A percentile compares a stretch with the other conserved stretches of the same genome.
These are phyloP conservation scores for Coluber constrictor DNA, from an alignment of 2,797 vertebrate species.

Conservation along the genomic window DNA sequence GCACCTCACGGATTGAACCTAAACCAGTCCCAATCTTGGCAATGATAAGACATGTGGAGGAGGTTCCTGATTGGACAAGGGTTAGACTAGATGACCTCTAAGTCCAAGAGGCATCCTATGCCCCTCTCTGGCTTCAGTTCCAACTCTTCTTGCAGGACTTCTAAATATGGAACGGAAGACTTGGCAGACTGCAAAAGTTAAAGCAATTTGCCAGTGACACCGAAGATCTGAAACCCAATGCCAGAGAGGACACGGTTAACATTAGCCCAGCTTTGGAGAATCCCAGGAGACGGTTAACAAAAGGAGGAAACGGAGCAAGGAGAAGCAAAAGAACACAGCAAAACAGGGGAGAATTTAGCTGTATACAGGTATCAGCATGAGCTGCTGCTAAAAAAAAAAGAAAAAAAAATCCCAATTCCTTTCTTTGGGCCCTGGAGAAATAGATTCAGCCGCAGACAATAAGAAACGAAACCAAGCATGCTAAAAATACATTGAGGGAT, in stretches of 20 bases:
- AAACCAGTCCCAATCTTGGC: background rate
- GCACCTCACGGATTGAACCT: background rate
- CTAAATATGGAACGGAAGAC: background rate
- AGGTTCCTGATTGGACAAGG: too few species aligned
- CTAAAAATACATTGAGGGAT: conserved; percentile 52
- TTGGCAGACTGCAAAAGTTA: background rate
- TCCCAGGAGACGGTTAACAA: conserved; percentile 29
- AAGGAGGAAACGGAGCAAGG: background rate
- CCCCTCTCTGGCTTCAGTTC: background rate
- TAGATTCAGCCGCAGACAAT: conserved; percentile 58
- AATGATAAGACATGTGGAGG: too few species aligned
- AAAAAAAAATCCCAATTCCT: conserved; percentile 40
- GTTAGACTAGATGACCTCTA: background rate
- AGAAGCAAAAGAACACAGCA: conserved; percentile 28
- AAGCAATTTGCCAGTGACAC: background rate
- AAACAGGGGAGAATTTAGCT: conserved; percentile 35
- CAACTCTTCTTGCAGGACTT: background rate
- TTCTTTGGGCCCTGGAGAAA: conserved; percentile 55
- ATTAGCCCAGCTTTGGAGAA: conserved; percentile 39
- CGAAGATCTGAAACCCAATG: conserved; percentile 23
- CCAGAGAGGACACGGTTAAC: conserved; percentile 54
- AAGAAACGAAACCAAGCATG: conserved; percentile 53
- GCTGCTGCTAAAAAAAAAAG: conserved; percentile 13
- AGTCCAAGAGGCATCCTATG: background rate
- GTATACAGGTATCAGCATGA: conserved; percentile 52